A percentile compares a stretch with the other conserved stretches of the same genome.
Evolutionary conservation across 2,888 invertebrate genomes (phyloP).

Genomic region (Ceratothoa steindachneri): DNA sequence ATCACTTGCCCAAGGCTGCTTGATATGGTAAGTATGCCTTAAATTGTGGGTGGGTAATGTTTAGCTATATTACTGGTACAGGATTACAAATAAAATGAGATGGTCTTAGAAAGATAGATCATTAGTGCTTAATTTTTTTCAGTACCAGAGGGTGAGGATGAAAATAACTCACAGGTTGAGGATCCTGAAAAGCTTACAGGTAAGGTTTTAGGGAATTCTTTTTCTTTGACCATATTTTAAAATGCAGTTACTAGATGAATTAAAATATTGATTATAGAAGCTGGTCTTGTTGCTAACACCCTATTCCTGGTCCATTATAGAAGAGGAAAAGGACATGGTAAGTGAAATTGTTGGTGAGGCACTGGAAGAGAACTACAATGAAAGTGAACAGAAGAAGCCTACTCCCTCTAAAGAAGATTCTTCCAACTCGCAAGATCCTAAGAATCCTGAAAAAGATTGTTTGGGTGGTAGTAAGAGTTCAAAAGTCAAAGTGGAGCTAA

Average conservation of each 20-base stretch:
- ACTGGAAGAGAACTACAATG: conserved; percentile 45
- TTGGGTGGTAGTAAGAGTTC: neutral
- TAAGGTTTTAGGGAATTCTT: conserved; percentile 14
- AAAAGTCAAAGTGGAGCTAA: neutral
- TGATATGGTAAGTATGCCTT: no score
- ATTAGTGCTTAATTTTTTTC: conserved; percentile 13
- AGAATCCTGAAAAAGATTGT: no score
- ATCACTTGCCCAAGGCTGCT: no score
- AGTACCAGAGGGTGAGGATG: conserved; percentile 48
- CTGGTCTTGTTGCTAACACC: neutral
- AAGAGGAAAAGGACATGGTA: conserved; percentile 35
- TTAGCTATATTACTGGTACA: no score
- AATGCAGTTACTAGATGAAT: no score
- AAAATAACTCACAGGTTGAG: conserved; percentile 44
- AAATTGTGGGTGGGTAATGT: no score
- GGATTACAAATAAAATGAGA: no score
- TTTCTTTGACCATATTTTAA: no score
- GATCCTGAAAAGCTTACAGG: conserved; percentile 46
- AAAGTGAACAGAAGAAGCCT: conserved; percentile 30
- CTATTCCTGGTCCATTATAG: conserved; percentile 17
- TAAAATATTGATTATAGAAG: no score
- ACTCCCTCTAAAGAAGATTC: no score
- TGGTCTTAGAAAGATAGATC: no score
- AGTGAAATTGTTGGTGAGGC: conserved; percentile 48
- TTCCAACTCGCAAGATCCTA: neutral